Percentiles rank a stretch among this genome's conserved stretches.
Conservation (phyloP, 1,140 invertebrate species). For the Mercenaria mercenaria region DNA sequence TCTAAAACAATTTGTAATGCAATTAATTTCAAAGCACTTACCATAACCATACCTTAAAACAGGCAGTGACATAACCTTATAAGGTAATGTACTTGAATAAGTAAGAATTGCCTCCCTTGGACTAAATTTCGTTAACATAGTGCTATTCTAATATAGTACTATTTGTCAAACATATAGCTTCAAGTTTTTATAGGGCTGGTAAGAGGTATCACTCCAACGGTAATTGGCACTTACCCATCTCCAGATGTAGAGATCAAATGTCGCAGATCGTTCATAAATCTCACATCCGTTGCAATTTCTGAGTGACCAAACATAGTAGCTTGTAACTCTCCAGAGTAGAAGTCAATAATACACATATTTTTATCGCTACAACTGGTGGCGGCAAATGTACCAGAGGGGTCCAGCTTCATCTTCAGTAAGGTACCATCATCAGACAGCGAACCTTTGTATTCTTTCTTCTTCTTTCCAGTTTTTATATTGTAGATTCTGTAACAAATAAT, state of each 20-base stretch:
- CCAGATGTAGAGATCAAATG: constrained; percentile 97
- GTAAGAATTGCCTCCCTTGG: too few species aligned
- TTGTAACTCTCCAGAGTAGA: constrained; percentile 97
- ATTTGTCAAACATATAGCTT: too few species aligned
- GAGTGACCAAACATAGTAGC: constrained; percentile 98
- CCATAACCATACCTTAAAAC: too few species aligned
- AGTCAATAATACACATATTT: constrained; percentile 97
- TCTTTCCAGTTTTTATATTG: constrained; percentile 95
- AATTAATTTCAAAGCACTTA: too few species aligned
- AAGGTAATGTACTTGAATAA: too few species aligned
- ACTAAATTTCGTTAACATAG: too few species aligned
- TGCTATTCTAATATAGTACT: too few species aligned
- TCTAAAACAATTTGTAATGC: too few species aligned
- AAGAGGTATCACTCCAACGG: too few species aligned
- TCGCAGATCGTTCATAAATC: constrained; percentile 96
- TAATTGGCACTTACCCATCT: constrained; percentile 87
- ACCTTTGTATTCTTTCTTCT: constrained; percentile 96
- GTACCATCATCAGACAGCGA: constrained; percentile 98
- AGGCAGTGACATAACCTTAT: too few species aligned
- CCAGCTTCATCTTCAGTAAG: constrained; percentile 95
- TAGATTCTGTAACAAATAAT: constrained; percentile 90
- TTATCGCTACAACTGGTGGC: constrained; percentile 98
- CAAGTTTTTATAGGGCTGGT: too few species aligned
- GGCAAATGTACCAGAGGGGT: constrained; percentile 96
- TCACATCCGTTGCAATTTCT: constrained; percentile 94